Base-by-base conservation (phyloP, 2,113 vertebrate species). In the Oenanthe oenanthe region DNA sequence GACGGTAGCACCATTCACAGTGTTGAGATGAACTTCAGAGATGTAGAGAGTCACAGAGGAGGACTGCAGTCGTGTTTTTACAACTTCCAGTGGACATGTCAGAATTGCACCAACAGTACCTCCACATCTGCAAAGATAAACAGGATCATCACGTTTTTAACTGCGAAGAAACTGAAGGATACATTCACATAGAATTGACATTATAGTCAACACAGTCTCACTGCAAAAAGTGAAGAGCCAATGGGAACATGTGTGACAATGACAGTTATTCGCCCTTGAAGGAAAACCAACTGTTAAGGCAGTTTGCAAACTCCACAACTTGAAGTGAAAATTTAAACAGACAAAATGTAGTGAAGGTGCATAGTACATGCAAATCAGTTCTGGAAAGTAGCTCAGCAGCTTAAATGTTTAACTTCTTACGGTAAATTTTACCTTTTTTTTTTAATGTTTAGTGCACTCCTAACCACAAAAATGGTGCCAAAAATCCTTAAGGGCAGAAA, bases 71-170 rank as follows among this genome's bases (percentile, higher is more conserved):
- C 99, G 98, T 40, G 99, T 99, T 97, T 99, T 99, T 72, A 99
- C 99, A 97, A 99, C 99, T 98, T 99, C 99, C 95, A 99, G 98
- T 28, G 99, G 99, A 98, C 99, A 99, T 93, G 99, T 99, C 97
- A 99, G 97, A 97, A 99, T 99, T 86, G 99, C 99, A 79, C 99
- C 99, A 92, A 99, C 99, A 65, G 99, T 99, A 90, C 99, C 99
- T 79, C 99, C 99, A 96, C 99, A 99, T 97, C 99, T 99, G 94
- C 25, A 96, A 83, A 75, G 42, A 77, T 14, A 89, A 80, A 32
- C 4, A 87, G 25, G 51, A 74, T 25, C 14, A 42, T 19, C 61
- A 58, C 2, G 11, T 63, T 51, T 67, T 36, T 42, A 83, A 45
- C 10, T 9, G 40, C 36, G 58, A 74, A 73, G 26, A 80, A 66